Percentiles rank a stretch among this genome's conserved stretches.
phyloP scores from a whole-genome alignment of 2,888 invertebrate species.

The Cephus pygmeus region DNA sequence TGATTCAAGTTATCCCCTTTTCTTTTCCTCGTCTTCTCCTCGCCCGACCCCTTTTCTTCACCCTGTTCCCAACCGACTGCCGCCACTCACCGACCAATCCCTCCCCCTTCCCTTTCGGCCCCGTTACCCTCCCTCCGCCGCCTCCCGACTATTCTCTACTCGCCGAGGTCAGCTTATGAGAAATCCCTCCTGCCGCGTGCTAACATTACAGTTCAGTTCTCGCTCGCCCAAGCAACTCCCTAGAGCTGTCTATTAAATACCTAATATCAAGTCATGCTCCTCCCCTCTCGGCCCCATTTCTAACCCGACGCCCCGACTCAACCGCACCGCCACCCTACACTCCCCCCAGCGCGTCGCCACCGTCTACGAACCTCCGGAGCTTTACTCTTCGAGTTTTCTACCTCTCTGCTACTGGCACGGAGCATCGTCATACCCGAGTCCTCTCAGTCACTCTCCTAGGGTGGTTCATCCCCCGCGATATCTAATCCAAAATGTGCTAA shows the following conservation, averaged over 20 bases:
- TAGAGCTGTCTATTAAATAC: slow-evolving; percentile 59
- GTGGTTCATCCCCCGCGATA: slow-evolving; percentile 24
- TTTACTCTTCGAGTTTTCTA: slow-evolving; percentile 11
- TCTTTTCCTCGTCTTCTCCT: slow-evolving; percentile 37
- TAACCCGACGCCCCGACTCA: slow-evolving; percentile 3
- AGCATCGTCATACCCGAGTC: slow-evolving; percentile 8
- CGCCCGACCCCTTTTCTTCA: slow-evolving; percentile 18
- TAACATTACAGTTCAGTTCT: slow-evolving; percentile 53
- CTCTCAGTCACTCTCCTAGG: background rate
- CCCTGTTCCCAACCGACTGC: slow-evolving; percentile 5
- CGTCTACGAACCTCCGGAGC: slow-evolving; percentile 18
- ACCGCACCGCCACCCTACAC: slow-evolving; percentile 6
- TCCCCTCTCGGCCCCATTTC: slow-evolving; percentile 11
- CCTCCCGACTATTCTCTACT: slow-evolving; percentile 46
- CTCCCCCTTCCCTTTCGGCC: background rate
- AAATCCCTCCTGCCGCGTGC: slow-evolving; percentile 54
- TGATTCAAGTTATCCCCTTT: slow-evolving; percentile 56
- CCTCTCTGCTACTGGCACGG: background rate
- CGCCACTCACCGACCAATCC: background rate
- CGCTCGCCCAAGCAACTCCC: slow-evolving; percentile 49
- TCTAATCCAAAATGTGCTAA: slow-evolving; percentile 59
- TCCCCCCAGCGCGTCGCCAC: slow-evolving; percentile 13
- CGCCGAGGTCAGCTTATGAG: slow-evolving; percentile 57
- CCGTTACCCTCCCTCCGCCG: slow-evolving; percentile 11
- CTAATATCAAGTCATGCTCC: slow-evolving; percentile 55